A percentile compares a stretch with the other conserved stretches of the same genome.
These are phyloP conservation scores for Ammodytes dubius DNA, from an alignment of 2,113 vertebrate genomes.

Conservation along the genomic window DNA sequence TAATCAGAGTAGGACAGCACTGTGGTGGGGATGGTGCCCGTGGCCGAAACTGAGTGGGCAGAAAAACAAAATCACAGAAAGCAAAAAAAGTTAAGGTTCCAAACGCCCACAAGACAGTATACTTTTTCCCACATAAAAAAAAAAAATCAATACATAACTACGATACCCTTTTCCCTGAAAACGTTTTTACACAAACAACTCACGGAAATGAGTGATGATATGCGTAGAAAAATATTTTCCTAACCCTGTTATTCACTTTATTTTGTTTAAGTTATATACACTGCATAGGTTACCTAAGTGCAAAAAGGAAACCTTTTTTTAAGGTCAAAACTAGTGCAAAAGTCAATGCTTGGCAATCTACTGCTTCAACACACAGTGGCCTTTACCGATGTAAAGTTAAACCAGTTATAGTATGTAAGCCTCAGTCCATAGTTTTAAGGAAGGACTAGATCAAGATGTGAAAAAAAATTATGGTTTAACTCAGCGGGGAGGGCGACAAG, in stretches of 20 bases:
- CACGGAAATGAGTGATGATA: background rate
- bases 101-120: background rate
- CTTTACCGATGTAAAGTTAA: background rate
- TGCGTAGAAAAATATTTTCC: background rate
- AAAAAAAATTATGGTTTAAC: background rate
- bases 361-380: background rate
- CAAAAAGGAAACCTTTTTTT: background rate
- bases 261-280: background rate
- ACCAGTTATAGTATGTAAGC: background rate
- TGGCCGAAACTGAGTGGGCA: conserved; percentile 87
- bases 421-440: background rate
- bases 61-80: conserved; percentile 16
- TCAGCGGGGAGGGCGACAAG: background rate
- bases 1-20: conserved; percentile 98
- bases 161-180: background rate
- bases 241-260: background rate
- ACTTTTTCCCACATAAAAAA: background rate
- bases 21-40: conserved; percentile 90
- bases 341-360: conserved; percentile 6
- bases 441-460: background rate
- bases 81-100: conserved; percentile 20
- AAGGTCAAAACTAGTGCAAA: background rate
- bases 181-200: background rate
- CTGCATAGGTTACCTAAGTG: background rate
- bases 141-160: background rate